phyloP scores from a whole-genome alignment of 2,797 vertebrate genomes.

The Liasis olivaceus region DNA sequence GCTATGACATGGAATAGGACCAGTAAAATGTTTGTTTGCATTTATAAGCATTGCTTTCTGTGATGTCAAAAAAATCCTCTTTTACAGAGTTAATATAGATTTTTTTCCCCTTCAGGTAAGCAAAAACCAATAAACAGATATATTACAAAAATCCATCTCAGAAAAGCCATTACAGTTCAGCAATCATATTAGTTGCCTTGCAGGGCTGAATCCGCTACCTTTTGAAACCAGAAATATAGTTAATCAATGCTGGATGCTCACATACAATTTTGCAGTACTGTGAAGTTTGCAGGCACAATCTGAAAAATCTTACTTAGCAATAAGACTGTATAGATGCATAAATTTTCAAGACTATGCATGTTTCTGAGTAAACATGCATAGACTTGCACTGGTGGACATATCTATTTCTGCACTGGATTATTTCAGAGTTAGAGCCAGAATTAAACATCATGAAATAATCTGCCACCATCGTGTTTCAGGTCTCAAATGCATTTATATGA shows the following conservation, averaged over 20 bases:
- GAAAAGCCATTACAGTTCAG: slow-evolving; percentile 8
- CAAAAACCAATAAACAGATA: slow-evolving; percentile 7
- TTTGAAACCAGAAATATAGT: neutral
- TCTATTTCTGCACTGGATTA: neutral
- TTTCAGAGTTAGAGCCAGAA: neutral
- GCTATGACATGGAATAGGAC: neutral
- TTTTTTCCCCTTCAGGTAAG: slow-evolving; percentile 18
- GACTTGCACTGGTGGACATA: neutral
- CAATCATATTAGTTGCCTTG: neutral
- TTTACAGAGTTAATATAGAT: neutral
- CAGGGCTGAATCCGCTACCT: neutral
- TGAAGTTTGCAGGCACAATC: neutral
- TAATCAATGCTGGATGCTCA: neutral
- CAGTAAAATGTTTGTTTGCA: neutral
- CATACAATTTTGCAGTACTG: neutral
- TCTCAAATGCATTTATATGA: neutral
- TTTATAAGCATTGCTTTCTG: neutral
- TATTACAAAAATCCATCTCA: slow-evolving; percentile 18
- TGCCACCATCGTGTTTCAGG: neutral
- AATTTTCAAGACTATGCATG: neutral
- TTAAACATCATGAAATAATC: neutral
- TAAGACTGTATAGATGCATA: neutral
- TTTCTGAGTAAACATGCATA: neutral
- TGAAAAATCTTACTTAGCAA: neutral
- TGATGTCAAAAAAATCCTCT: neutral